Conservation (phyloP, 1,140 invertebrate species). For the Samia ricini region DNA sequence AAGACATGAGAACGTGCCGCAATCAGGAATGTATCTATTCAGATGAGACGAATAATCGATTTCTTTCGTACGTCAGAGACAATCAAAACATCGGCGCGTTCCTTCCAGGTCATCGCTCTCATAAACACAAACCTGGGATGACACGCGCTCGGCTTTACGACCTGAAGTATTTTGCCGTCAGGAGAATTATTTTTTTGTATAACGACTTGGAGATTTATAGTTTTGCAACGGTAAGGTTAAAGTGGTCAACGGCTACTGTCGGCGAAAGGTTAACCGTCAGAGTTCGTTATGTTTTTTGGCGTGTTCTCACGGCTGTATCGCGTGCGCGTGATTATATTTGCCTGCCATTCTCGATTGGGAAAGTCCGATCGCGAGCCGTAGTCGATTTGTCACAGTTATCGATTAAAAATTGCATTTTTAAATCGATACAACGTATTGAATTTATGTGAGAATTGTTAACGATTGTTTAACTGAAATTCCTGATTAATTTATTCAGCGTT, state of each 20-base stretch:
- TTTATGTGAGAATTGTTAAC: slow-evolving; percentile 17
- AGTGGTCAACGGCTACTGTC: slow-evolving; percentile 17
- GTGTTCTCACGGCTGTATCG: slow-evolving; percentile 60
- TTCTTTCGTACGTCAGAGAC: slow-evolving; percentile 67
- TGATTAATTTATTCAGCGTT: background rate
- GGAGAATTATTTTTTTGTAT: background rate
- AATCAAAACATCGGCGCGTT: slow-evolving; percentile 66
- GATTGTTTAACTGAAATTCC: slow-evolving; percentile 9
- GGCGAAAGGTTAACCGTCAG: slow-evolving; percentile 49
- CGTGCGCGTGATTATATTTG: slow-evolving; percentile 37
- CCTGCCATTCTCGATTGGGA: slow-evolving; percentile 27
- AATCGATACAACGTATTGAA: slow-evolving; percentile 15
- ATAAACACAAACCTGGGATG: slow-evolving; percentile 60
- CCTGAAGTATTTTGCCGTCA: background rate
- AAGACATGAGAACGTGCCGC: background rate
- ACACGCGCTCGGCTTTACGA: slow-evolving; percentile 47
- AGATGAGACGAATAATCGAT: slow-evolving; percentile 72
- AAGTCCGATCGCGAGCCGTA: slow-evolving; percentile 30
- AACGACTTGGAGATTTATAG: background rate
- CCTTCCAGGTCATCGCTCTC: slow-evolving; percentile 68
- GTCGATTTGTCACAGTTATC: slow-evolving; percentile 37
- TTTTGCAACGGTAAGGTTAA: slow-evolving; percentile 1
- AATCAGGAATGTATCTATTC: slow-evolving; percentile 18
- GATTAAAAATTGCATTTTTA: slow-evolving; percentile 30
- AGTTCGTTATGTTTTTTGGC: slow-evolving; percentile 46